Evolutionary conservation across 2,113 vertebrate species (phyloP), one percentile per base, ranked within the genome.

Genomic region (Saccopteryx bilineata): DNA sequence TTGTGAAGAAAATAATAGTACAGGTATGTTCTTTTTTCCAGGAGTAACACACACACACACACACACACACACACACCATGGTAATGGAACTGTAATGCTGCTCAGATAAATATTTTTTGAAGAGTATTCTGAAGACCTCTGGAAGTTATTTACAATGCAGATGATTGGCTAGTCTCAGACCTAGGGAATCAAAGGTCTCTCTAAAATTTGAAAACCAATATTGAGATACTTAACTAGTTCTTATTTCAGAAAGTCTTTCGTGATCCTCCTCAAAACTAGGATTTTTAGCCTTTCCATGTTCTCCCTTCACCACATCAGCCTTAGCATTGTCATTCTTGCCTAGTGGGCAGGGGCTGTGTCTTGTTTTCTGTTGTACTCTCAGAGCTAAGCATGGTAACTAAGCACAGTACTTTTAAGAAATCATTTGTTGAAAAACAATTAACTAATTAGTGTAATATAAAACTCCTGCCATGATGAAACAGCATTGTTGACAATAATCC

Each of bases 381-480:
- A 58, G 33, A 60, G 14, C 9, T 33, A 15, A 84, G 23, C 31
- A n/a, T 15, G 83, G 12, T 93, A 79, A 39, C 15, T 15, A 74
- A 21, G 58, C 33, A 19, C 4, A 13, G 24, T 18, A 33, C 10
- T 9, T 86, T 78, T 50, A 80, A 76, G 33, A 91, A 94, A 69
- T 11, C 48, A 56, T 69, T 79, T 90, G 26, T 74, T 93, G 28
- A 58, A 68, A 68, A 66, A 79, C 8, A 17, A 50, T 54, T 80
- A 56, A 80, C 48, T 68, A 58, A 39, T 88, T 23, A 71, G 7
- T 93, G 17, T 92, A 93, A 68, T 66, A 72, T 7, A 48, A 2
- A n/a, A 79, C 8, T 90, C 78, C 96, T 81, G 24, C 60, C 94
- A 48, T 69, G 14, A 71, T 74, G 84, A 96, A 60, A 72, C 33